Percentiles rank a stretch among this genome's conserved stretches.
Conservation (phyloP, 1,140 invertebrate genomes). For the Limonius californicus region DNA sequence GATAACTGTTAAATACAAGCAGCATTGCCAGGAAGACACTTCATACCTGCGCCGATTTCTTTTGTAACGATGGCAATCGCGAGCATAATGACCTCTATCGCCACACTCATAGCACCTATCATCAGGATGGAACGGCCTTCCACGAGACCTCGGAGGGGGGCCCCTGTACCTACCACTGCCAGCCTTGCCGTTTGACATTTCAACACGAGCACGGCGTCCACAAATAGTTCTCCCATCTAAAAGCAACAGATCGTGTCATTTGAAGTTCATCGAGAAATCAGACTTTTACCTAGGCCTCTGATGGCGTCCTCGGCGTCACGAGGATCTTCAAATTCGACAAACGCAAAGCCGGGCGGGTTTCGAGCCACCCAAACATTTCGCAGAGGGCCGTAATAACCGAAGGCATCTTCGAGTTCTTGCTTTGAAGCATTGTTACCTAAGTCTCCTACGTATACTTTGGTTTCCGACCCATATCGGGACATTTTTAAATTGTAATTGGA, state of each 20-base stretch:
- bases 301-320: conserved; percentile 92
- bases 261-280: conserved; percentile 36
- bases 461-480: conserved; percentile 79
- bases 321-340: conserved; percentile 91
- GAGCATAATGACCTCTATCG: conserved; percentile 84
- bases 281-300: conserved; percentile 64
- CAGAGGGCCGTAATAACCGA: conserved; percentile 90
- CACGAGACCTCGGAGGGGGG: conserved; percentile 53
- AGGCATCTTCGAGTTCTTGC: conserved; percentile 88
- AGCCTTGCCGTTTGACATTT: conserved; percentile 83
- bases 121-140: conserved; percentile 70
- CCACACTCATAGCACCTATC: conserved; percentile 92
- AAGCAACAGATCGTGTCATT: background rate
- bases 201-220: conserved; percentile 85
- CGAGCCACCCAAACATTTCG: conserved; percentile 93
- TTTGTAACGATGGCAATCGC: conserved; percentile 74
- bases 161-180: conserved; percentile 56
- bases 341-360: conserved; percentile 91
- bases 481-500: too few species aligned
- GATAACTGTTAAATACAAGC: conserved; percentile 22
- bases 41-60: conserved; percentile 53
- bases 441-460: conserved; percentile 97
- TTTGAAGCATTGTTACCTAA: conserved; percentile 83
- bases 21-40: conserved; percentile 34
- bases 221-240: conserved; percentile 77